Conservation (phyloP, 2,797 vertebrate genomes). For the Parauchenoglanis ngamensis region DNA sequence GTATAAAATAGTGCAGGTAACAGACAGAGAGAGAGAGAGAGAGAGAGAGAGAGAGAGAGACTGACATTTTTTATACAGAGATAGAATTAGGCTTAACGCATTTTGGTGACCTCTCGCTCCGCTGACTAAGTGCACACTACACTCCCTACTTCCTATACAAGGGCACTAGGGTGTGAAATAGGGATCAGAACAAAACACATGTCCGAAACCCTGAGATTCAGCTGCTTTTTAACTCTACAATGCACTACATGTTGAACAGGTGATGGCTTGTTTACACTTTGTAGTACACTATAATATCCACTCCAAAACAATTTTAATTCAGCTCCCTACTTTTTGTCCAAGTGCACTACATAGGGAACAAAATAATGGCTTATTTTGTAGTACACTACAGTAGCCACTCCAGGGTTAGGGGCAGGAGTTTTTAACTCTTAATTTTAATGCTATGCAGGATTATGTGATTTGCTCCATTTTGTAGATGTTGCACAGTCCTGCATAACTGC, state of each 20-base stretch:
- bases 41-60: conserved; percentile 1
- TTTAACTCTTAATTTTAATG: too few relatives aligned
- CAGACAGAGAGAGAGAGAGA: background rate
- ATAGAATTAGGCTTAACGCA: background rate
- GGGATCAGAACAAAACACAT: background rate
- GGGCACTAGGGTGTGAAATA: background rate
- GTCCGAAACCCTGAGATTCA: background rate
- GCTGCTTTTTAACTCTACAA: background rate
- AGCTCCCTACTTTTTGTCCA: background rate
- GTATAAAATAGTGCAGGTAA: background rate
- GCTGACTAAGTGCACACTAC: background rate
- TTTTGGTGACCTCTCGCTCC: background rate
- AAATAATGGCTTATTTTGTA: background rate
- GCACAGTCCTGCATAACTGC: too few relatives aligned
- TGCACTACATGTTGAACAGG: background rate
- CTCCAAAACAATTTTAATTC: background rate
- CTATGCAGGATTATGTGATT: background rate
- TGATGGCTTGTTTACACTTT: background rate
- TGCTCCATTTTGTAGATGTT: background rate
- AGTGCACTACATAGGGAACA: background rate
- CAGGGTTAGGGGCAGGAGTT: background rate
- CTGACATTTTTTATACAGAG: background rate
- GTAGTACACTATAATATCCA: background rate
- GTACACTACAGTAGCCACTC: background rate
- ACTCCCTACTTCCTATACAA: background rate